phyloP scores from a whole-genome alignment of 2,113 vertebrate species.

The Nannospalax galili region DNA sequence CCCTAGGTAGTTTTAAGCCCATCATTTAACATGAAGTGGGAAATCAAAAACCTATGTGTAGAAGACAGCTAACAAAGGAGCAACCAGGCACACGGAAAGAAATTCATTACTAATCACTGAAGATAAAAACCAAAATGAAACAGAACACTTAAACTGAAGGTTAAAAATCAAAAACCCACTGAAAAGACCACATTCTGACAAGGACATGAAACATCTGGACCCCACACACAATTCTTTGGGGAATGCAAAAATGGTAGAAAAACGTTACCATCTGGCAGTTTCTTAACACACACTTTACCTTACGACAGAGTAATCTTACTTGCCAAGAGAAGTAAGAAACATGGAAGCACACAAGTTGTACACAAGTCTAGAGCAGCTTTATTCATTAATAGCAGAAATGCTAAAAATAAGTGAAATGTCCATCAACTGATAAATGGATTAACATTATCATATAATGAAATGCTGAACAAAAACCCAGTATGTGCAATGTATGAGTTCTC shows the following conservation, averaged over 20 bases:
- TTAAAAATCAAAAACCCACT: background rate
- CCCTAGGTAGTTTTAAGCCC: background rate
- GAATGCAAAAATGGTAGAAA: background rate
- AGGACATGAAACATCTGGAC: background rate
- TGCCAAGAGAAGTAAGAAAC: constrained; percentile 46
- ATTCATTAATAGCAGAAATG: constrained; percentile 41
- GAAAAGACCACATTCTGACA: background rate
- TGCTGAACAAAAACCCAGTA: background rate
- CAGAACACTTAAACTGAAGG: background rate
- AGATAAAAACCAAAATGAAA: background rate
- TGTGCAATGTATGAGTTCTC: background rate
- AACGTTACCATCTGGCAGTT: background rate
- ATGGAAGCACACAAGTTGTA: background rate
- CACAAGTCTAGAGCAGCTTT: constrained; percentile 55
- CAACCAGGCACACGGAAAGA: background rate
- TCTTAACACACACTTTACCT: background rate
- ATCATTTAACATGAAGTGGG: background rate
- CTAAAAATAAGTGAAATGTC: background rate
- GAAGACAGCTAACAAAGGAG: background rate
- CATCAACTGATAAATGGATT: background rate
- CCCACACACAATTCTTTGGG: background rate
- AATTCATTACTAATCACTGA: background rate
- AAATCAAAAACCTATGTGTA: background rate
- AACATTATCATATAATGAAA: background rate
- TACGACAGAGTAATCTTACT: background rate